Percentiles rank a stretch among this genome's conserved stretches.
Evolutionary conservation across 2,113 vertebrate genomes (phyloP).

Genomic region (Ia io): DNA sequence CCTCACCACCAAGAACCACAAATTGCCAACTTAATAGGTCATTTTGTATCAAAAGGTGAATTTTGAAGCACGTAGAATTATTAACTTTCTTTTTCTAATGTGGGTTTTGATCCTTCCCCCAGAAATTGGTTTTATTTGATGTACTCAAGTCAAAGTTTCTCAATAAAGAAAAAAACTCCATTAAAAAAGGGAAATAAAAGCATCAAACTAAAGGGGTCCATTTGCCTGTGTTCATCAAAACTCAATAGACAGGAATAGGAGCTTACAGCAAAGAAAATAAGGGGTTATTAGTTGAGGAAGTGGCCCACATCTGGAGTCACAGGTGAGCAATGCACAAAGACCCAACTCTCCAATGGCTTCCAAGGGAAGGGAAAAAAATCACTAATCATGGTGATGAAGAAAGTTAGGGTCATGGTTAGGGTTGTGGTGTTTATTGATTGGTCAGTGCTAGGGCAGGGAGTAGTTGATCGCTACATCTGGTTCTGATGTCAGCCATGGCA

Average conservation of each 20-base stretch:
- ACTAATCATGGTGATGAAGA: background rate
- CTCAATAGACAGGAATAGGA: background rate
- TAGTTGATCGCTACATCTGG: background rate
- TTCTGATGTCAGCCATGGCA: background rate
- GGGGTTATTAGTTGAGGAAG: background rate
- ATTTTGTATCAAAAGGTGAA: constrained; percentile 84
- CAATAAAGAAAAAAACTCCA: constrained; percentile 82
- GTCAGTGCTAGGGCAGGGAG: background rate
- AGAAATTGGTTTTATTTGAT: constrained; percentile 82
- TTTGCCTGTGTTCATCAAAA: background rate
- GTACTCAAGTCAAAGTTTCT: constrained; percentile 81
- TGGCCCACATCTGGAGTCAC: background rate
- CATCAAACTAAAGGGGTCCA: background rate
- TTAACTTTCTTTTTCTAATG: constrained; percentile 72
- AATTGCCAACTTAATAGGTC: constrained; percentile 79
- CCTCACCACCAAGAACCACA: constrained; percentile 65
- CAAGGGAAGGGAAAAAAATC: background rate
- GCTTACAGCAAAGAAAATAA: background rate
- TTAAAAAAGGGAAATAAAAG: background rate
- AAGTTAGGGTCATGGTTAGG: background rate
- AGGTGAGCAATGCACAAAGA: background rate
- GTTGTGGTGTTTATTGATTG: background rate
- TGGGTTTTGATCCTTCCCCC: constrained; percentile 68
- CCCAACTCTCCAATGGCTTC: background rate
- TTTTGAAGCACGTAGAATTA: constrained; percentile 78